Percentiles rank a stretch among this genome's conserved stretches.
phyloP scores from a whole-genome alignment of 1,140 invertebrate species.

The Meloidogyne hapla region DNA sequence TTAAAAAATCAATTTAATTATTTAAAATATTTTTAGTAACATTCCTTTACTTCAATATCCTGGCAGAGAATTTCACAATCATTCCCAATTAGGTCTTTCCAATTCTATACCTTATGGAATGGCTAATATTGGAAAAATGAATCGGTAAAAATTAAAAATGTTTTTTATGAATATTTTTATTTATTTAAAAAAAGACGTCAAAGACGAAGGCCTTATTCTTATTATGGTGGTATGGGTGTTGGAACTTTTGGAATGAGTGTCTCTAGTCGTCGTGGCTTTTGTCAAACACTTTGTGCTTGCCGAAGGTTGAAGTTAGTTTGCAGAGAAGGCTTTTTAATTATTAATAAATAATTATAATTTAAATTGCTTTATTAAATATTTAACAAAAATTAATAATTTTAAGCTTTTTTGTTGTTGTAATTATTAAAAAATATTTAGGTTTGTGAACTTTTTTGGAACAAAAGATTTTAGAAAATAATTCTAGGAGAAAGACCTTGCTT shows the following conservation, averaged over 20 bases:
- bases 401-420: neutral
- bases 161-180: neutral
- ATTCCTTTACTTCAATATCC: slow-evolving; percentile 14
- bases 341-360: neutral
- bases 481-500: too few relatives aligned
- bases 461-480: too few relatives aligned
- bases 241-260: slow-evolving; percentile 8
- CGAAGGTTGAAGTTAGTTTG: neutral
- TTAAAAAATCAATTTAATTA: slow-evolving; percentile 16
- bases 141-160: neutral
- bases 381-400: neutral
- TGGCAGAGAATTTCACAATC: slow-evolving; percentile 8
- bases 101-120: slow-evolving; percentile 15
- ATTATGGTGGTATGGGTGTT: slow-evolving; percentile 28
- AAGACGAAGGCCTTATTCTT: slow-evolving; percentile 23
- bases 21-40: slow-evolving; percentile 16
- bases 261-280: slow-evolving; percentile 12
- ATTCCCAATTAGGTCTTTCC: slow-evolving; percentile 11
- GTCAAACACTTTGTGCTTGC: neutral
- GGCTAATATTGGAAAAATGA: neutral
- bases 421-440: too few relatives aligned
- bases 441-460: too few relatives aligned
- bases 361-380: slow-evolving; percentile 10
- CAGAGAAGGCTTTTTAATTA: slow-evolving; percentile 7
- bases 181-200: slow-evolving; percentile 7